These are phyloP conservation scores for Pterocles orientalis DNA, from an alignment of 2,113 vertebrate species.

Conservation along the genomic window DNA sequence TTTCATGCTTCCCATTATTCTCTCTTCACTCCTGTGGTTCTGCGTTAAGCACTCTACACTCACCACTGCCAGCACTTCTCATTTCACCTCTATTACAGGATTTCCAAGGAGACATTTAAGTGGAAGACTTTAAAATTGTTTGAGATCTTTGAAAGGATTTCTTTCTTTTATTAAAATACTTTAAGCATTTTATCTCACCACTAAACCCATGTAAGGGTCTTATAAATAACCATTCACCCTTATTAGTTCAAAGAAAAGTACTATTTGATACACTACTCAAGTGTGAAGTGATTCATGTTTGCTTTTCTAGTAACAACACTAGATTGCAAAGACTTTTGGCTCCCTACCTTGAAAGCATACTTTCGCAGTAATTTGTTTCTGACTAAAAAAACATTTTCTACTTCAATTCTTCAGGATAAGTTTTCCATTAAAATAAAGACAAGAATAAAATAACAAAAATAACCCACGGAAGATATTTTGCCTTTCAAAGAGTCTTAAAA, in stretches of 20 bases:
- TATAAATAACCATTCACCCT: background rate
- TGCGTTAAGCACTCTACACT: background rate
- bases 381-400: background rate
- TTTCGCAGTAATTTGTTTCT: slow-evolving; percentile 1
- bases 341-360: background rate
- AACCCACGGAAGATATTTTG: background rate
- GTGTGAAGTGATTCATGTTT: background rate
- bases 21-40: background rate
- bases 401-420: background rate
- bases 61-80: background rate
- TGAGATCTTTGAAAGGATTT: background rate
- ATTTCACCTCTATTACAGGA: background rate
- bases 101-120: background rate
- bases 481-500: background rate
- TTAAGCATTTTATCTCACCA: slow-evolving; percentile 4
- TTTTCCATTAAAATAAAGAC: background rate
- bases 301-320: background rate
- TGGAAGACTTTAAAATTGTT: background rate
- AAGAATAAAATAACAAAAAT: background rate
- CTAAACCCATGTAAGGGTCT: background rate
- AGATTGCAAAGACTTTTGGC: background rate
- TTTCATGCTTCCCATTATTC: background rate
- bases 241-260: background rate
- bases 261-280: background rate
- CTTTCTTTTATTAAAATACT: background rate